These are phyloP conservation scores for Acyrthosiphon pisum DNA, from an alignment of 1,140 invertebrate genomes.

Conservation along the genomic window DNA sequence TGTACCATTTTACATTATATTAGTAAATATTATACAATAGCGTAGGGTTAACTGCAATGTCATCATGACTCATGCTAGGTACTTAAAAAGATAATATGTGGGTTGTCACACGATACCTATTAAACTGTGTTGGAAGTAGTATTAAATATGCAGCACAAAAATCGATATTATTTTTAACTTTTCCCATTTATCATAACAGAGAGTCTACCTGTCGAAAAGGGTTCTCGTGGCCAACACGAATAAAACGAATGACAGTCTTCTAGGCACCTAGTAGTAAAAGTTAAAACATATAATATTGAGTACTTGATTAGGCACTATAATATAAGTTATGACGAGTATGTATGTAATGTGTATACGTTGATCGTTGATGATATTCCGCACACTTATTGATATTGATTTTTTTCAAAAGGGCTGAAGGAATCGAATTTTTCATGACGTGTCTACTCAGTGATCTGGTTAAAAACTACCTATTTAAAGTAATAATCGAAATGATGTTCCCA, in stretches of 20 bases:
- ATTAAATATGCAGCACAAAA: neutral
- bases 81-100: neutral
- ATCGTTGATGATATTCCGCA: neutral
- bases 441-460: neutral
- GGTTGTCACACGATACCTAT: neutral
- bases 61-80: neutral
- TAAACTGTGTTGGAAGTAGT: neutral
- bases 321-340: neutral
- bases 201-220: neutral
- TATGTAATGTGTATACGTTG: neutral
- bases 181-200: neutral
- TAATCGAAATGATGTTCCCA: slow-evolving; percentile 27
- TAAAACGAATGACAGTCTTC: neutral
- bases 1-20: neutral
- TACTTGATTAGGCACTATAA: neutral
- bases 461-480: slow-evolving; percentile 6
- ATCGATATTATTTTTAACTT: slow-evolving; percentile 24
- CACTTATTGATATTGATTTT: neutral
- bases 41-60: neutral
- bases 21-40: neutral
- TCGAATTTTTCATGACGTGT: neutral
- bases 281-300: neutral
- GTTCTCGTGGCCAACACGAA: neutral
- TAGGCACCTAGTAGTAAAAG: neutral
- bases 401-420: neutral